Conservation (phyloP, 2,888 invertebrate species). For the Epistrophe eligans region DNA sequence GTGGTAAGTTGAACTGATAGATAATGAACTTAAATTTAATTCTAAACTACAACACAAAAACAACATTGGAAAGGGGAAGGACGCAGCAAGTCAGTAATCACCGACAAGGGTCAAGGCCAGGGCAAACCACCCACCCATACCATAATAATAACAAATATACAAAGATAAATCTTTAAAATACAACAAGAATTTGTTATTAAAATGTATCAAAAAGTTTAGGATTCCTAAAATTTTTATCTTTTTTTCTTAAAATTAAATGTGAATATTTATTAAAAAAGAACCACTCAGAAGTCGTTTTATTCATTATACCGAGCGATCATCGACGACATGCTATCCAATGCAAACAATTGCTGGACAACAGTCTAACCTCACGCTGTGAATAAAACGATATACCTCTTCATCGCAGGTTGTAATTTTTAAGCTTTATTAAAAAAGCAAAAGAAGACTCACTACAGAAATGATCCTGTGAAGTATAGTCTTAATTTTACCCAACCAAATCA, state of each 20-base stretch:
- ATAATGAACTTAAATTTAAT: no score
- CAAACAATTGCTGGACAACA: constrained; percentile 60
- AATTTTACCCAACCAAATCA: constrained; percentile 61
- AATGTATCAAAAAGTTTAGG: no score
- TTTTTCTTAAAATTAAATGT: background rate
- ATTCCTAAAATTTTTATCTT: no score
- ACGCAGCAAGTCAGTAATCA: no score
- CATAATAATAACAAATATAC: no score
- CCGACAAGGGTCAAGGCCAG: no score
- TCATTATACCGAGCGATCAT: constrained; percentile 48
- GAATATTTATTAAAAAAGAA: constrained; percentile 17
- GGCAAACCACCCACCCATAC: no score
- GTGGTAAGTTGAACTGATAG: no score
- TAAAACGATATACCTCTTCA: constrained; percentile 85
- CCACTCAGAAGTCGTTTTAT: constrained; percentile 57
- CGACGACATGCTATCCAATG: constrained; percentile 47
- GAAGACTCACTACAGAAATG: constrained; percentile 89
- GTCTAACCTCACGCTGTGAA: constrained; percentile 85
- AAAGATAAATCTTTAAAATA: no score
- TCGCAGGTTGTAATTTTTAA: constrained; percentile 85
- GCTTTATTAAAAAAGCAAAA: constrained; percentile 85
- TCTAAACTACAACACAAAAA: no score
- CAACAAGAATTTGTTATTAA: no score
- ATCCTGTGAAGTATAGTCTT: constrained; percentile 87
- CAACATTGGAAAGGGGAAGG: no score